phyloP scores from a whole-genome alignment of 2,797 vertebrate genomes.

The Poeciliopsis paucimaculata region DNA sequence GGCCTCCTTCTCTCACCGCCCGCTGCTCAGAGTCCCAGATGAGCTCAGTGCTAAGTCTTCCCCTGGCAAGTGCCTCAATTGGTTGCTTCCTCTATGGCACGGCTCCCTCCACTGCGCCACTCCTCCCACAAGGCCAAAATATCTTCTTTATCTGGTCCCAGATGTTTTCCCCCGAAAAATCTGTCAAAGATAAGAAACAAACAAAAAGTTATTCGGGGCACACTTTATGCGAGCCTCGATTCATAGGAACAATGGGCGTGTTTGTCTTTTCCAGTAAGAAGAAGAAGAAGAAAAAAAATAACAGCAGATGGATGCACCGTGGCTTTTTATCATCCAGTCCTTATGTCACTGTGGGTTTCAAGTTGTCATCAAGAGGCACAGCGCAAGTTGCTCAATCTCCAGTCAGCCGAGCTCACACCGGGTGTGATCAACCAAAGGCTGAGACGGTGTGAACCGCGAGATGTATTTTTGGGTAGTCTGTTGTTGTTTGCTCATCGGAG shows the following conservation, averaged over 20 bases:
- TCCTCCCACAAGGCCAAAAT: conserved; percentile 32
- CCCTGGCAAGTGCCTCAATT: conserved; percentile 37
- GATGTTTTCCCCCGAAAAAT: conserved; percentile 34
- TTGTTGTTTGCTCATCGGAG: conserved; percentile 62
- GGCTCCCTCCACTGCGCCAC: conserved; percentile 61
- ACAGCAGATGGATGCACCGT: conserved; percentile 64
- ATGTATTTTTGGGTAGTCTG: conserved; percentile 60
- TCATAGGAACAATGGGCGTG: conserved; percentile 29
- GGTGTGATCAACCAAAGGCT: conserved; percentile 60
- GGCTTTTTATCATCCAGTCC: conserved; percentile 58
- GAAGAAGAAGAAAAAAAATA: conserved; percentile 5
- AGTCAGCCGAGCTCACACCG: conserved; percentile 48
- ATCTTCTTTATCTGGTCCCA: conserved; percentile 25
- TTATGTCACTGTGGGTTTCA: conserved; percentile 58
- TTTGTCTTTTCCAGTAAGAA: conserved; percentile 36
- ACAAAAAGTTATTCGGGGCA: neutral
- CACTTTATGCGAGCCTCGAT: conserved; percentile 3
- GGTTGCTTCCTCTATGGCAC: conserved; percentile 50
- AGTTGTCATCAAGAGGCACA: conserved; percentile 55
- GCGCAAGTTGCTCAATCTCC: conserved; percentile 65
- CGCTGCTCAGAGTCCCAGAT: conserved; percentile 65
- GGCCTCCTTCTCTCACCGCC: conserved; percentile 83
- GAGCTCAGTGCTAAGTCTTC: conserved; percentile 66
- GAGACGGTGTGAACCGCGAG: conserved; percentile 28
- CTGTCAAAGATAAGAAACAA: conserved; percentile 29